Evolutionary conservation across 2,113 vertebrate species (phyloP).

Genomic region (Oreochromis aureus): DNA sequence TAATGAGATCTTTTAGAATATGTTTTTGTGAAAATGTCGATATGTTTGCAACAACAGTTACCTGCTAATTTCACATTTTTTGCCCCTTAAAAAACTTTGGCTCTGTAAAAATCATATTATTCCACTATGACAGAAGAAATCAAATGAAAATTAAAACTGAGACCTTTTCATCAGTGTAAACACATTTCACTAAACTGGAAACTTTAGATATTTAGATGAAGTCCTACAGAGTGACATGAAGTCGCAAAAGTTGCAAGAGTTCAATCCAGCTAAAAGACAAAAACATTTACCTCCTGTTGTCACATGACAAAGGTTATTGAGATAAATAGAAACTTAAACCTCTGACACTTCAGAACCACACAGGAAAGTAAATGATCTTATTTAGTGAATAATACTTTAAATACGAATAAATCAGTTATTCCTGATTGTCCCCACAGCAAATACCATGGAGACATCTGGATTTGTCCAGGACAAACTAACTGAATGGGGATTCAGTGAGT

Average conservation of each 20-base stretch:
- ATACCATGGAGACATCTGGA: background rate
- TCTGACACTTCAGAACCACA: background rate
- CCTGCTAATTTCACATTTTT: background rate
- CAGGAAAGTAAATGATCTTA: background rate
- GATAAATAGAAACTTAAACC: background rate
- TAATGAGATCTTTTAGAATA: background rate
- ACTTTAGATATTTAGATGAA: background rate
- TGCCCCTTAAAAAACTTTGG: background rate
- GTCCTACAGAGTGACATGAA: background rate
- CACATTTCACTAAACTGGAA: background rate
- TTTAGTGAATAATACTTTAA: background rate
- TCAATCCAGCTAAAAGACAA: rapidly evolving
- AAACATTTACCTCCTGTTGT: background rate
- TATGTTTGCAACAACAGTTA: background rate
- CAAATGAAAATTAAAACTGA: rapidly evolving
- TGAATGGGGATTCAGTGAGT: background rate
- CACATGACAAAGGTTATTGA: background rate
- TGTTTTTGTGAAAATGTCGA: background rate
- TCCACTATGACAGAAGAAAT: background rate
- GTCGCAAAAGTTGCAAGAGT: rapidly evolving
- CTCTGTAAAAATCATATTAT: background rate
- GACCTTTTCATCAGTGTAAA: background rate
- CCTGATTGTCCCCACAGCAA: background rate
- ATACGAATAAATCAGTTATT: background rate
- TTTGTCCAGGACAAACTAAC: background rate